Percentiles rank a stretch among this genome's conserved stretches.
Conservation (phyloP, 1,140 invertebrate genomes). For the Streblospio benedicti region DNA sequence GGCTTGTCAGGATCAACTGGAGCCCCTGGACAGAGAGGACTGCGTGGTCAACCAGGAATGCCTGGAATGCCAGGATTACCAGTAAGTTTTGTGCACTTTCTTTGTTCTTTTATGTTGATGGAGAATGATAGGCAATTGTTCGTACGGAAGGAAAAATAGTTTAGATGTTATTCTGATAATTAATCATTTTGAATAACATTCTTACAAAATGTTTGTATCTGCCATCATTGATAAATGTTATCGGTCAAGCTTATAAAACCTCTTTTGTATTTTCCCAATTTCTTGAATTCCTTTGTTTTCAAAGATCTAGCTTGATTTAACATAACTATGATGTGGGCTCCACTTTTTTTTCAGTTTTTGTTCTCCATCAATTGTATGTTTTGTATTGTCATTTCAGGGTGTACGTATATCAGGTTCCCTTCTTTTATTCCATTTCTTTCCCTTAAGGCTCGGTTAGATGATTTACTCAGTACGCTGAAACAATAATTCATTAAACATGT, state of each 20-base stretch:
- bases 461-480: too few relatives aligned
- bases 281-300: too few relatives aligned
- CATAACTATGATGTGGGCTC: too few relatives aligned
- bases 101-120: background rate
- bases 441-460: too few relatives aligned
- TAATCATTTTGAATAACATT: background rate
- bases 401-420: too few relatives aligned
- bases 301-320: too few relatives aligned
- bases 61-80: constrained; percentile 23
- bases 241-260: background rate
- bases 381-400: too few relatives aligned
- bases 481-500: too few relatives aligned
- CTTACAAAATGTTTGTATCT: background rate
- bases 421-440: too few relatives aligned
- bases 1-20: constrained; percentile 32
- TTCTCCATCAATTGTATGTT: too few relatives aligned
- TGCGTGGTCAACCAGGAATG: constrained; percentile 22
- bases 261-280: constrained; percentile 1
- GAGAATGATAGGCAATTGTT: background rate
- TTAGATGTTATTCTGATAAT: background rate
- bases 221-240: background rate
- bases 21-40: constrained; percentile 27
- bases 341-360: too few relatives aligned
- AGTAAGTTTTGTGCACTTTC: constrained; percentile 13
- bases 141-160: background rate